A percentile compares a stretch with the other conserved stretches of the same genome.
These are phyloP conservation scores for Nasonia giraulti DNA, from an alignment of 1,140 invertebrate species.

Conservation along the genomic window DNA sequence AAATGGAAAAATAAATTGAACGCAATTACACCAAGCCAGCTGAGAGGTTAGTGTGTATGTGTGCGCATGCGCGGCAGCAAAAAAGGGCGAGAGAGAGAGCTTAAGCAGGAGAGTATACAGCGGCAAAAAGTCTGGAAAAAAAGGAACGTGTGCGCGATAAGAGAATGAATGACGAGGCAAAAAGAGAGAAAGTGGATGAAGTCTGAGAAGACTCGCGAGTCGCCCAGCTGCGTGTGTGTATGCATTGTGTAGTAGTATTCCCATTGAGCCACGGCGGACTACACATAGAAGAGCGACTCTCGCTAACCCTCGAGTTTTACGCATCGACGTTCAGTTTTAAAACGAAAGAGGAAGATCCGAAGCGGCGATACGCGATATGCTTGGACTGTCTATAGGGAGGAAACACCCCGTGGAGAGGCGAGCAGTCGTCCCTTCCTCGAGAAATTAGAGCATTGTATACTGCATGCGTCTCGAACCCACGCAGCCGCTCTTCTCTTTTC, in stretches of 20 bases:
- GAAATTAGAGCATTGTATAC: slow-evolving; percentile 50
- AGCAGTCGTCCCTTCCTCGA: neutral
- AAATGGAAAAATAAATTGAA: slow-evolving; percentile 45
- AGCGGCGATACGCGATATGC: slow-evolving; percentile 29
- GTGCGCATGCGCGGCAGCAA: neutral
- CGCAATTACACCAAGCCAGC: slow-evolving; percentile 27
- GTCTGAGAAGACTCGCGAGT: slow-evolving; percentile 35
- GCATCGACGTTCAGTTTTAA: neutral
- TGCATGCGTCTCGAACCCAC: slow-evolving; percentile 26
- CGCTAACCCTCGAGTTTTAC: neutral
- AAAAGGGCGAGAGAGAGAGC: slow-evolving; percentile 5
- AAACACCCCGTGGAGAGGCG: slow-evolving; percentile 26
- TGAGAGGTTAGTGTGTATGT: neutral
- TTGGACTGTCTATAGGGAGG: neutral
- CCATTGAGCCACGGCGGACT: neutral
- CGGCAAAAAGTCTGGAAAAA: slow-evolving; percentile 30
- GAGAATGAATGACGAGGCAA: slow-evolving; percentile 48
- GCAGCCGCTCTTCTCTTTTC: neutral
- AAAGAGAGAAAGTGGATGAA: slow-evolving; percentile 44
- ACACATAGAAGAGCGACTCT: neutral
- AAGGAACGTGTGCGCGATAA: slow-evolving; percentile 44
- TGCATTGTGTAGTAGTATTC: neutral
- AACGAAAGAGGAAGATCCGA: slow-evolving; percentile 38
- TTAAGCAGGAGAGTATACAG: neutral
- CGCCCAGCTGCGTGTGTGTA: neutral